These are phyloP conservation scores for Pterocles gutturalis DNA, from an alignment of 2,113 vertebrate genomes.

Conservation along the genomic window DNA sequence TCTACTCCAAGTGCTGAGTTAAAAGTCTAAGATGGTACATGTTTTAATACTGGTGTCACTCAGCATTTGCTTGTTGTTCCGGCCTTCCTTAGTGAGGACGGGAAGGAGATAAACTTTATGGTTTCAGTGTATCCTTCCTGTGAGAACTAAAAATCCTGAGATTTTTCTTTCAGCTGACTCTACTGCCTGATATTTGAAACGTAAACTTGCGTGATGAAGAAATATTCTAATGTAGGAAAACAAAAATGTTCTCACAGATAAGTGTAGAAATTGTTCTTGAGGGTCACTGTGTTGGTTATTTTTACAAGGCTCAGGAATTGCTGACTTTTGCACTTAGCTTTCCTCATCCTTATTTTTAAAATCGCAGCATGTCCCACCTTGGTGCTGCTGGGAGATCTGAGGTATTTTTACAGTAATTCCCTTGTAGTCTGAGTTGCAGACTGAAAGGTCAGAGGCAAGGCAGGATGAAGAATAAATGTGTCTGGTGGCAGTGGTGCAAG, in stretches of 20 bases:
- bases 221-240: neutral
- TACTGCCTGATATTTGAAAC: neutral
- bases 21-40: neutral
- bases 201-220: neutral
- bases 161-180: neutral
- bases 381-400: neutral
- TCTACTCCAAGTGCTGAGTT: neutral
- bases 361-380: neutral
- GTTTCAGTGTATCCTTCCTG: neutral
- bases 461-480: neutral
- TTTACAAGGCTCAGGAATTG: neutral
- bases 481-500: neutral
- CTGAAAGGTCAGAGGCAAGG: conserved; percentile 11
- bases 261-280: neutral
- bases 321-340: neutral
- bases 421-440: neutral
- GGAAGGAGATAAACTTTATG: neutral
- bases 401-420: neutral
- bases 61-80: neutral
- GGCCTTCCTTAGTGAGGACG: neutral
- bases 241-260: neutral
- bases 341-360: neutral
- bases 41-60: neutral
- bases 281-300: neutral
- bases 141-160: neutral